Evolutionary conservation across 1,140 invertebrate genomes (phyloP), one percentile per base, ranked within the genome.

Genomic region (Brachionus calyciflorus): DNA sequence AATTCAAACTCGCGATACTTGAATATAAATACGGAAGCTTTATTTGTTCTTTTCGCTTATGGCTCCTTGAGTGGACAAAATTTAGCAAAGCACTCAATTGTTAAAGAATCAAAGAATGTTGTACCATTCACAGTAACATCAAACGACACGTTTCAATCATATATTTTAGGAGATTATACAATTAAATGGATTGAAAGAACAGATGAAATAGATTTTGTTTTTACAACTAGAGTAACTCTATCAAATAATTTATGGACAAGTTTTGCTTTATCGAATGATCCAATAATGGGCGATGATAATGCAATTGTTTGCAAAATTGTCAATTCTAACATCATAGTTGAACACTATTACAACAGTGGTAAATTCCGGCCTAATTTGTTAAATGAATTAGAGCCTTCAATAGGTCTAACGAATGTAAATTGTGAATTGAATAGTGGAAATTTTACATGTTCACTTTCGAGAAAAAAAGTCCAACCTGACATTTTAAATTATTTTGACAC

Each of bases 261-360:
- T 73, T 73, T 73, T 40, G 69, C 69, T 21, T 49, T 73, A 0
- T 73, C 69, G 19, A 40, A 14, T 12, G 69, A 73, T 14, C 5
- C 12, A 17, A 17, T 26, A n/a, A 73, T 73, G 69, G 69, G 46
- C 24, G 28, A 73, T 41, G 33, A 65, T 65, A 44, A 65, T 41
- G 60, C 17, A 6, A 10, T 41, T 37, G 37, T 65, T 28, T 65
- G 60, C 40, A 65, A 65, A 65, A 17, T 41, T 1, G 41, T 21
- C 44, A 19, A 6, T 10, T 19, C 17, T 7, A 33, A 41, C 3
- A 19, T 7, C 7, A 44, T 12, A 41, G 37, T 65, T 21, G 60
- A 65, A 41, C 33, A 44, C 3, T 41, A 17, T 41, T 65, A 12
- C 7, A 65, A 19, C 2, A 41, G 9, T 65, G 60, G 37, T 19